Conservation (phyloP, 2,113 vertebrate species). For the Murina feae region DNA sequence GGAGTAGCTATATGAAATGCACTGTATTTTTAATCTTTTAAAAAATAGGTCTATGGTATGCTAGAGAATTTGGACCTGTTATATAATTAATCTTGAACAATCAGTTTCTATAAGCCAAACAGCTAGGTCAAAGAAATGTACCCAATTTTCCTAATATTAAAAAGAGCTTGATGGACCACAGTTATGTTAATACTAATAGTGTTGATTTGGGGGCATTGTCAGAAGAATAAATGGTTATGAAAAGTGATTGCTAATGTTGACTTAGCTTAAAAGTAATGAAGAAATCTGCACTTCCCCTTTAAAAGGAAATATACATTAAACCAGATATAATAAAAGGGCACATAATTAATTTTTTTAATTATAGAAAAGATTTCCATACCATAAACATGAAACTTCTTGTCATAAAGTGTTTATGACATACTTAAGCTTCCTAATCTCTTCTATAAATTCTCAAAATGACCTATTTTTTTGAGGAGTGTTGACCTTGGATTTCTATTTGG, state of each 20-base stretch:
- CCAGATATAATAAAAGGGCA: slow-evolving; percentile 31
- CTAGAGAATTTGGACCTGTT: not conserved
- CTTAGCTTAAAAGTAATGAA: slow-evolving; percentile 37
- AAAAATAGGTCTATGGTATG: slow-evolving; percentile 1
- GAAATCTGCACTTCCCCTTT: slow-evolving; percentile 39
- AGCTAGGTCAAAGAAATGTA: slow-evolving; percentile 2
- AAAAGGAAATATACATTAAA: slow-evolving; percentile 58
- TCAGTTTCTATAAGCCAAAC: not conserved
- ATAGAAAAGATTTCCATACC: not conserved
- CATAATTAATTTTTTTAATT: not conserved
- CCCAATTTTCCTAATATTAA: slow-evolving; percentile 7
- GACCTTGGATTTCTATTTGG: not conserved
- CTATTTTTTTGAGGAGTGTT: not conserved
- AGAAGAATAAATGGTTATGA: not conserved
- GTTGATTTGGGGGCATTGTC: slow-evolving; percentile 51
- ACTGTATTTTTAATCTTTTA: slow-evolving; percentile 32
- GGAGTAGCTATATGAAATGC: not conserved
- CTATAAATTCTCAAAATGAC: slow-evolving; percentile 1
- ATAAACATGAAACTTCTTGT: slow-evolving; percentile 32
- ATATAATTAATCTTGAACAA: not conserved
- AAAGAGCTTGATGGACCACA: not conserved
- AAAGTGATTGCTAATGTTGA: slow-evolving; percentile 10
- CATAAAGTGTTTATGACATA: slow-evolving; percentile 8
- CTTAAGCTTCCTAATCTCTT: not conserved
- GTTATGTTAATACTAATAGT: slow-evolving; percentile 25